Percentiles rank a stretch among this genome's conserved stretches.
phyloP scores from a whole-genome alignment of 2,113 vertebrate species.

The Sylvicapra grimmia region DNA sequence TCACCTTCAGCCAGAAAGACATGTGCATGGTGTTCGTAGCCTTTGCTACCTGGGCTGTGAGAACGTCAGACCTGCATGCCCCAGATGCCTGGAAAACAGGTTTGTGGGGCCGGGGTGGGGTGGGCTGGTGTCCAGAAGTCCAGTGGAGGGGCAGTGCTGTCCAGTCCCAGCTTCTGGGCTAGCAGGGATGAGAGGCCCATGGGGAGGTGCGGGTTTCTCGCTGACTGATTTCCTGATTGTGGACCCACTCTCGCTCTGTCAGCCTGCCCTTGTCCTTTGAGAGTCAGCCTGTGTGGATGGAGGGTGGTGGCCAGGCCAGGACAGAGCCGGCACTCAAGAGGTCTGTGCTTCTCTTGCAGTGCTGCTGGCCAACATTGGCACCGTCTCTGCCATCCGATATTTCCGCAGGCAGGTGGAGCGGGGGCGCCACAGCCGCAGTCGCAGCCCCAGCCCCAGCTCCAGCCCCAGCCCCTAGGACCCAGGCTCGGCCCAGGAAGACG shows the following conservation, averaged over 20 bases:
- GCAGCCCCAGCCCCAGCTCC: not conserved
- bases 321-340: not conserved
- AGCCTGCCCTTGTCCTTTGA: not conserved
- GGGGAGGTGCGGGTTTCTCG: not conserved
- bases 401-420: slow-evolving; percentile 82
- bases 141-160: too few relatives aligned
- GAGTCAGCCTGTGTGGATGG: not conserved
- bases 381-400: slow-evolving; percentile 92
- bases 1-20: slow-evolving; percentile 81
- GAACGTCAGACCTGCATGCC: slow-evolving; percentile 87
- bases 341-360: slow-evolving; percentile 78
- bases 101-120: slow-evolving; percentile 67
- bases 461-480: slow-evolving; percentile 45
- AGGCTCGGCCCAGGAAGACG: not conserved
- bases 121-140: not conserved
- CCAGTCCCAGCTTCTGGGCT: not conserved
- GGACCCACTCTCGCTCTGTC: fast-evolving
- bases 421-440: not conserved
- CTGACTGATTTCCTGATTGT: not conserved
- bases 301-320: not conserved
- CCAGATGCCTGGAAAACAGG: slow-evolving; percentile 95
- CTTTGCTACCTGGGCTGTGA: slow-evolving; percentile 95
- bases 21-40: slow-evolving; percentile 95
- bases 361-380: slow-evolving; percentile 92
- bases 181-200: not conserved